Percentiles rank a stretch among this genome's conserved stretches.
Evolutionary conservation across 1,140 invertebrate genomes (phyloP).

Genomic region (Trichogramma pretiosum): DNA sequence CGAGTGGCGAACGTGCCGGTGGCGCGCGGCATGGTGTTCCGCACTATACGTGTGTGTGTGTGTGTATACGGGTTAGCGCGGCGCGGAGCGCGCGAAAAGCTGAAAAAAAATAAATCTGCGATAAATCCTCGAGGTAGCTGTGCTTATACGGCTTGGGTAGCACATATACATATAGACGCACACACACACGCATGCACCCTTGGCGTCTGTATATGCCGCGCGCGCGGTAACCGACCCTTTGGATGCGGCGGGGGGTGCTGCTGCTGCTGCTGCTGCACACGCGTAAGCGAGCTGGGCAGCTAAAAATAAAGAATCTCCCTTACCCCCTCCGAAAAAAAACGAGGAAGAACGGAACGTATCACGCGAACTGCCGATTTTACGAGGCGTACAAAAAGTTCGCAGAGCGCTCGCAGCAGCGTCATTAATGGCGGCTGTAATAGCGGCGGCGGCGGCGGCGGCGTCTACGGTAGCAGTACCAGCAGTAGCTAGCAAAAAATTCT

Average conservation of each 20-base stretch:
- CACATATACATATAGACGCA: neutral
- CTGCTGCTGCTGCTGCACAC: too few relatives aligned
- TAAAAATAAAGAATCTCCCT: neutral
- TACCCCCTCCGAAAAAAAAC: neutral
- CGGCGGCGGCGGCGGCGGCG: too few relatives aligned
- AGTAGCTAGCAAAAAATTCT: neutral
- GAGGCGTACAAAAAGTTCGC: neutral
- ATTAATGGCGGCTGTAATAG: neutral
- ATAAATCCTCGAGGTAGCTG: neutral
- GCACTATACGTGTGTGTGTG: too few relatives aligned
- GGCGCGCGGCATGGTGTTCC: neutral
- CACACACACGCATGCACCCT: neutral
- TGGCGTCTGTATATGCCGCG: neutral
- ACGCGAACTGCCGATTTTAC: neutral
- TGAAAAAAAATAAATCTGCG: neutral
- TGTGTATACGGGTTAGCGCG: too few relatives aligned
- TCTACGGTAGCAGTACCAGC: neutral
- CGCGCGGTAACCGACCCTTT: neutral
- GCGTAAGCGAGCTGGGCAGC: too few relatives aligned
- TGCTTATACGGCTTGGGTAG: constrained; percentile 3
- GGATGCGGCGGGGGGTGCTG: too few relatives aligned
- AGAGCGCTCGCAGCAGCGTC: too few relatives aligned
- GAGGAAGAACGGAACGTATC: neutral
- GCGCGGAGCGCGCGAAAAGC: too few relatives aligned
- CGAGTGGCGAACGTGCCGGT: neutral